phyloP scores from a whole-genome alignment of 2,113 vertebrate species.

The Trichomycterus rosablanca region DNA sequence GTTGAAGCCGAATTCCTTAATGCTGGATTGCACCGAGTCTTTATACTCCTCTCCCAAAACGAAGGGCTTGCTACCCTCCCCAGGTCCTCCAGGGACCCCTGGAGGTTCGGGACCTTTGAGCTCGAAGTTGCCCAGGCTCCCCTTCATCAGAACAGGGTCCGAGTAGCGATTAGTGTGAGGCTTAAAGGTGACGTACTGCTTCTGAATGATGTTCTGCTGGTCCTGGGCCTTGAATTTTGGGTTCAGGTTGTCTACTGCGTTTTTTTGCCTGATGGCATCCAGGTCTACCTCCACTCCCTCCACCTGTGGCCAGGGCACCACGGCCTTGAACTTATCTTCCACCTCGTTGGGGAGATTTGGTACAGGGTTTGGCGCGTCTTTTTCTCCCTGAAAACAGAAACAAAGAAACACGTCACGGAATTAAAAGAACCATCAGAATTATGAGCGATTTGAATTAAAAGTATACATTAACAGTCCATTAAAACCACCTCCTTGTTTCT shows the following conservation, averaged over 20 bases:
- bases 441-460: too few species aligned
- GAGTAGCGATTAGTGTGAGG: conserved; percentile 79
- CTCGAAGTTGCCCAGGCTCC: conserved; percentile 88
- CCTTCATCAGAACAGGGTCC: conserved; percentile 78
- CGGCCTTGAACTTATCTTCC: conserved; percentile 81
- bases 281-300: conserved; percentile 97
- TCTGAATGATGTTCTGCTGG: conserved; percentile 83
- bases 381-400: conserved; percentile 67
- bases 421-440: too few species aligned
- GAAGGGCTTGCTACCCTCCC: conserved; percentile 86
- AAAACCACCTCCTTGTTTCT: too few species aligned
- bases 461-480: too few species aligned
- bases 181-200: conserved; percentile 90
- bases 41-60: conserved; percentile 90
- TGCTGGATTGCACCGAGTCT: conserved; percentile 82
- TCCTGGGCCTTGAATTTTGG: conserved; percentile 61
- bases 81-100: conserved; percentile 81
- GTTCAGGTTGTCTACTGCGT: conserved; percentile 61
- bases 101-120: conserved; percentile 84
- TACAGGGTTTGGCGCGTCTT: conserved; percentile 64
- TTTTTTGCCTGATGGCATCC: conserved; percentile 85
- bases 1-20: conserved; percentile 99
- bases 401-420: too few species aligned
- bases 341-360: conserved; percentile 64
- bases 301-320: conserved; percentile 95